Evolutionary conservation across 2,797 vertebrate genomes (phyloP), one percentile per base, ranked within the genome.

Genomic region (Valencia hispanica): DNA sequence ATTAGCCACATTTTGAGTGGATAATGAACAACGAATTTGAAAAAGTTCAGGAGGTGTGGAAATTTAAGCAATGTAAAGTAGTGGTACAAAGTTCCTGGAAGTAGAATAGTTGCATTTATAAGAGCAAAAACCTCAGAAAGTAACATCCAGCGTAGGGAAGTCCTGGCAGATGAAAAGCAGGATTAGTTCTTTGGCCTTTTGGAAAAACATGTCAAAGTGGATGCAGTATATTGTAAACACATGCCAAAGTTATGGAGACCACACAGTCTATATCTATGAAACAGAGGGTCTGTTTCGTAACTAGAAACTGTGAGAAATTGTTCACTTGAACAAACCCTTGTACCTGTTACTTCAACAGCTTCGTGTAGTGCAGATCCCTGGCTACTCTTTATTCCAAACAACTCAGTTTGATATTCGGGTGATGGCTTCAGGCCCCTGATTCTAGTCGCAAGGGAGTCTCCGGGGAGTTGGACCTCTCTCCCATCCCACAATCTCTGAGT

Each of bases 261-360:
- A 17, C 53, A 8, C 27, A 61, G 57, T n/a, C 50, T 27, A n/a
- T 25, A 14, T 71, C 68, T 30, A 5, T 15, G 22, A 81, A 79
- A 74, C 65, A 61, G 22, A 17, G 73, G 34, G 8, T 72, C 68
- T 82, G 71, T n/a, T 39, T 70, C 61, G 2, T 77, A 61, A 65
- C 27, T 27, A 72, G 51, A 76, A 68, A 6, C n/a, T 78, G n/a
- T 70, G 22, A 34, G 65, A 57, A 14, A 32, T 15, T 27, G 69
- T 53, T 68, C 78, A 80, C 75, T 75, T 79, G 83, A 86, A 88
- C 61, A 78, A 72, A 86, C 84, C 59, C 85, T 78, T 91, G 90
- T 94, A 95, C 94, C 95, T 95, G 94, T 95, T 74, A 92, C 86
- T 74, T 93, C 91, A 79, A 93, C 88, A 81, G 94, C 89, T 89